Conservation (phyloP, 1,140 invertebrate species). For the Armadillidium nasatum region DNA sequence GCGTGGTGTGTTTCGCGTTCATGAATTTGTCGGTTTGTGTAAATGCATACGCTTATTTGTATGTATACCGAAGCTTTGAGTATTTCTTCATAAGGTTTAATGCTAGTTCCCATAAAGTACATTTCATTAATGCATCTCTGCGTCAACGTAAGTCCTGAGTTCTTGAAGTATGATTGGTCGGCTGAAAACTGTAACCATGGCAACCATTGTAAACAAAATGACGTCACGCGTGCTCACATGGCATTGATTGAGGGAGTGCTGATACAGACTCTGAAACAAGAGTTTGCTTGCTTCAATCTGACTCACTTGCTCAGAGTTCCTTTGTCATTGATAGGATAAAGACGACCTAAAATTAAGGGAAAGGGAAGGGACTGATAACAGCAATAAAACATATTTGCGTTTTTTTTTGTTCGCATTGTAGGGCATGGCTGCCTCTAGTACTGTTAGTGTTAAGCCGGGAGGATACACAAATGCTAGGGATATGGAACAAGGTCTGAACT, state of each 20-base stretch:
- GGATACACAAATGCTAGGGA: background rate
- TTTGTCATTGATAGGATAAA: slow-evolving; percentile 6
- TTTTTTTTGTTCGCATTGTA: background rate
- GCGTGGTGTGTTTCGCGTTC: background rate
- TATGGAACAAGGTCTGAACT: background rate
- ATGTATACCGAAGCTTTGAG: too few relatives aligned
- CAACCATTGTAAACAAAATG: slow-evolving; percentile 10
- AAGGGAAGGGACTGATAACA: background rate
- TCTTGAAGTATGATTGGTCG: background rate
- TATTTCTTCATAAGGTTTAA: background rate
- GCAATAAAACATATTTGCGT: background rate
- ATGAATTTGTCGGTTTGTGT: background rate
- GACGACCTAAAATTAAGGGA: background rate
- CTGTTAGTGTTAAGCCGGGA: background rate
- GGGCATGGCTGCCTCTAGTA: background rate
- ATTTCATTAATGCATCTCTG: background rate
- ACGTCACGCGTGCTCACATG: slow-evolving; percentile 1
- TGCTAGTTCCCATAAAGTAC: background rate
- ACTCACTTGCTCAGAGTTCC: slow-evolving; percentile 5
- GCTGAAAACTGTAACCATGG: background rate
- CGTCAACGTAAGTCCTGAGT: background rate
- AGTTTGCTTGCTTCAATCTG: background rate
- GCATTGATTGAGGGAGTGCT: slow-evolving; percentile 2
- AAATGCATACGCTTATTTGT: too few relatives aligned
- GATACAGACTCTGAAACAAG: slow-evolving; percentile 3